Base-by-base conservation (phyloP, 2,888 invertebrate species). In the Macroteleia sp. region DNA sequence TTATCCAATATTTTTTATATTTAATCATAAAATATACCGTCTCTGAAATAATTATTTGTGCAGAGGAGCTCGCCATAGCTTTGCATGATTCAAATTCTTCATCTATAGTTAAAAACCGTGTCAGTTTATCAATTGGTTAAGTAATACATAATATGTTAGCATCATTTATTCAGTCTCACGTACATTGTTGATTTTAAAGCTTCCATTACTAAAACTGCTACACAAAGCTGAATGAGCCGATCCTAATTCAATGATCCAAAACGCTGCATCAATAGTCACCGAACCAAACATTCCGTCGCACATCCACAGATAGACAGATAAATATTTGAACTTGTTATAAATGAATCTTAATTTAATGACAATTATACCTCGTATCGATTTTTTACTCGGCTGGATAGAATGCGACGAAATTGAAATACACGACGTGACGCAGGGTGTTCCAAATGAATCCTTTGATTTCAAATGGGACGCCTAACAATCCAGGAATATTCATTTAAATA, bases 401-500 rank as follows among this genome's bases (percentile, higher is more conserved):
- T 84, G 81, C 86, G 88, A 88, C 88, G 88, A 82, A 85, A 59
- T 54, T 86, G 84, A 88, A 88, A 88, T 78, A 64, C 46, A 46
- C 44, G 59, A 64, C 67, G 56, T 70, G 62, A 61, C 77, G 81
- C 56, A 54, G 82, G 77, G 83, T 86, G 86, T 86, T 88, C 85
- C 82, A 86, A 89, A 89, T 86, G 87, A 88, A 88, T 83, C 83
- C 83, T 82, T 89, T 88, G 87, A 89, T 87, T 90, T 88, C 87
- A 89, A 89, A 89, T 88, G 85, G 88, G 84, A 80, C 82, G 83
- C 70, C 83, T 79, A 85, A 83, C 86, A 82, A 82, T 82, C 83
- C 83, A 88, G 87, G 83, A 87, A 90, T 89, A 89, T 89, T 89
- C 90, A 89, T 91, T 91, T 90, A 90, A 89, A 90, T 90, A 89